These are phyloP conservation scores for Potorous gilbertii DNA, from an alignment of 2,797 vertebrate genomes.

Conservation along the genomic window DNA sequence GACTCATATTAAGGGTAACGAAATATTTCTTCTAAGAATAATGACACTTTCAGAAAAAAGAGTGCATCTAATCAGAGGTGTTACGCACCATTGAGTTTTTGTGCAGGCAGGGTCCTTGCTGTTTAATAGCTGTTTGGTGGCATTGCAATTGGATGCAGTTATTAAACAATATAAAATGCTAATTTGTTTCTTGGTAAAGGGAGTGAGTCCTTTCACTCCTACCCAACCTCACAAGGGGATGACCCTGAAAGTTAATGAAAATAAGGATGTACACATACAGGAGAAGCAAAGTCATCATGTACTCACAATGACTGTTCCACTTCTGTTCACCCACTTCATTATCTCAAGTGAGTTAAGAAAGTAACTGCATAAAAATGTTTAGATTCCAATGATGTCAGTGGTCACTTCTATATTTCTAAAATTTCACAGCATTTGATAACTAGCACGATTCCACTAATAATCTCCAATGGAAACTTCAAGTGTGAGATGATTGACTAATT, in stretches of 20 bases:
- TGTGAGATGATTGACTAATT: background rate
- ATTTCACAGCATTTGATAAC: background rate
- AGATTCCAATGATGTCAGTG: background rate
- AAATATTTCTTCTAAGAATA: slow-evolving; percentile 82
- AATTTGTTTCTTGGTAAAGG: slow-evolving; percentile 75
- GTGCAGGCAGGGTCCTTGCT: slow-evolving; percentile 74
- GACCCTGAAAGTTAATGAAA: slow-evolving; percentile 75
- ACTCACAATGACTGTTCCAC: background rate
- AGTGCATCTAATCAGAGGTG: slow-evolving; percentile 78
- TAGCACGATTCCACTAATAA: background rate
- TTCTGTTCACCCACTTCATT: slow-evolving; percentile 9
- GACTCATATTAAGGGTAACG: slow-evolving; percentile 78
- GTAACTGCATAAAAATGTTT: background rate
- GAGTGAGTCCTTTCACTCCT: slow-evolving; percentile 70
- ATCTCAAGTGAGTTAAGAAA: background rate
- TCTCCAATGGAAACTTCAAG: background rate
- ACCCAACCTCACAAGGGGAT: slow-evolving; percentile 73
- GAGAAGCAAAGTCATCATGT: background rate
- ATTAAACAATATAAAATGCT: slow-evolving; percentile 79
- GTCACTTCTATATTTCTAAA: slow-evolving; percentile 1
- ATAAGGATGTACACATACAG: slow-evolving; percentile 23
- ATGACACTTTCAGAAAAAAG: slow-evolving; percentile 79
- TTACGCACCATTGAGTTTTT: slow-evolving; percentile 77
- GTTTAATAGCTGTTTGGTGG: slow-evolving; percentile 80
- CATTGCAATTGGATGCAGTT: slow-evolving; percentile 78